A percentile compares a stretch with the other conserved stretches of the same genome.
phyloP scores from a whole-genome alignment of 2,797 vertebrate species.

The Amazona finschi region DNA sequence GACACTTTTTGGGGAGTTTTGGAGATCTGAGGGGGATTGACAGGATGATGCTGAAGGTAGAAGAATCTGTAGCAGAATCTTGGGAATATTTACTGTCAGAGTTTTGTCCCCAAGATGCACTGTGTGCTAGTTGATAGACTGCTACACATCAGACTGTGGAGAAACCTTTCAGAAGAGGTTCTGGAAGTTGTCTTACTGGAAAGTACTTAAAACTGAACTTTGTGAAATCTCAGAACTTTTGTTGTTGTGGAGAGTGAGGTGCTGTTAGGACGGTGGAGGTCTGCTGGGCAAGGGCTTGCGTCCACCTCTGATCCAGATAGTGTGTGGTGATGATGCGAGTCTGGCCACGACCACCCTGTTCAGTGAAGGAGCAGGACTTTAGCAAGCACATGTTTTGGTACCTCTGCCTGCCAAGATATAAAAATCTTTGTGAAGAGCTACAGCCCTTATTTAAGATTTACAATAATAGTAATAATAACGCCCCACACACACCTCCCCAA shows the following conservation, averaged over 20 bases:
- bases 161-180: neutral
- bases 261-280: neutral
- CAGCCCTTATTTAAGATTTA: neutral
- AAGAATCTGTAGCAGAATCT: neutral
- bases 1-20: neutral
- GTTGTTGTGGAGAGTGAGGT: neutral
- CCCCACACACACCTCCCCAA: neutral
- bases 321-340: neutral
- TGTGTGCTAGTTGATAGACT: neutral
- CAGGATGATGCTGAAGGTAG: neutral
- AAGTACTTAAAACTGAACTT: neutral
- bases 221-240: neutral
- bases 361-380: neutral
- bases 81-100: neutral
- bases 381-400: neutral
- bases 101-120: neutral
- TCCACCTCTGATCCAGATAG: neutral
- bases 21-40: neutral
- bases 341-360: neutral
- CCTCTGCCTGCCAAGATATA: rapidly evolving
- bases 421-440: neutral
- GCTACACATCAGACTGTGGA: neutral
- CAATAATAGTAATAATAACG: neutral
- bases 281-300: neutral
- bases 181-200: neutral